Conservation (phyloP, 2,888 invertebrate species). For the Temnothorax unifasciatus region DNA sequence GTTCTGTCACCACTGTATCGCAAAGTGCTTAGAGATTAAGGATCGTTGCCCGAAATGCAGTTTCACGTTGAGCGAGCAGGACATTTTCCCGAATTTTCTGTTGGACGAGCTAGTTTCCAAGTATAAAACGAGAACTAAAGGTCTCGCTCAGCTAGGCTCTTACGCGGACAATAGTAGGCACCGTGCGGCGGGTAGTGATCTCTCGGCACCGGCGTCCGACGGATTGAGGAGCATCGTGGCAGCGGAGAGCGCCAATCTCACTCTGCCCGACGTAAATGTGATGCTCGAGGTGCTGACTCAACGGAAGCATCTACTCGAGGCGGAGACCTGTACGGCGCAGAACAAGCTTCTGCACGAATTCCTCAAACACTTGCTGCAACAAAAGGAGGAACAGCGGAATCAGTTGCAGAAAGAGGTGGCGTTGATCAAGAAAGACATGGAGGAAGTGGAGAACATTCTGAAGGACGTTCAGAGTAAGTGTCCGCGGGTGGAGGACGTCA, state of each 20-base stretch:
- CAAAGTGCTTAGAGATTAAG: constrained; percentile 89
- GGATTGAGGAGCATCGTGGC: constrained; percentile 89
- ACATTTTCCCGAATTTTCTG: constrained; percentile 95
- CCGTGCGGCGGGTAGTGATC: constrained; percentile 78
- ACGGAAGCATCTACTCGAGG: constrained; percentile 93
- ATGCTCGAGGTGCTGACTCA: constrained; percentile 93
- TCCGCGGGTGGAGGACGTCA: constrained; percentile 88
- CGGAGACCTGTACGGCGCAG: constrained; percentile 93
- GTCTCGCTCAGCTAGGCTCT: constrained; percentile 85
- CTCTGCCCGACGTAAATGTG: constrained; percentile 93
- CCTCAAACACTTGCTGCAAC: constrained; percentile 91
- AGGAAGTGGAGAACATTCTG: constrained; percentile 90
- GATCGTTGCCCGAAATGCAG: constrained; percentile 95
- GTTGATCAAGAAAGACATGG: constrained; percentile 92
- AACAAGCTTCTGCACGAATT: constrained; percentile 95
- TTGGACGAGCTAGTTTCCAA: constrained; percentile 94
- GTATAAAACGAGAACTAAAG: constrained; percentile 88
- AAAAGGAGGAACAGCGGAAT: constrained; percentile 90
- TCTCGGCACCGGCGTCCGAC: constrained; percentile 81
- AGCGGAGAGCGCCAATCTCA: constrained; percentile 90
- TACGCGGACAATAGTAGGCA: constrained; percentile 75
- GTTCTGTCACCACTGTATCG: constrained; percentile 94
- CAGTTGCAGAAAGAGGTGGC: constrained; percentile 91
- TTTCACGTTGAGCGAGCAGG: constrained; percentile 90
- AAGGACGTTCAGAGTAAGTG: constrained; percentile 88